Percentiles rank a stretch among this genome's conserved stretches.
These are phyloP conservation scores for Forbesichthys papilliferus DNA, from an alignment of 2,113 vertebrate genomes.

Conservation along the genomic window DNA sequence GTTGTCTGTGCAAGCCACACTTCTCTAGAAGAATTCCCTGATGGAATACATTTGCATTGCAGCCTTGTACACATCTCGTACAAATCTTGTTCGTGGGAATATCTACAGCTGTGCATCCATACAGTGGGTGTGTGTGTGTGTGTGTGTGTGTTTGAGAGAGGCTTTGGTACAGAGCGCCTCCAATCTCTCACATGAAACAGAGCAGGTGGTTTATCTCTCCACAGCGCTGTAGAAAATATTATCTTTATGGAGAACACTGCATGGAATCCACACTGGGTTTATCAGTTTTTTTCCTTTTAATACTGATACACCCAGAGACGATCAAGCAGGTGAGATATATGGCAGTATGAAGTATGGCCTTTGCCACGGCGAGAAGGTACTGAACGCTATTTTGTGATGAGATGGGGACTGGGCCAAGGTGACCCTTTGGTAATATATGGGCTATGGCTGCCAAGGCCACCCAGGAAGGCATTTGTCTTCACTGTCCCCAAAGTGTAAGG, in stretches of 20 bases:
- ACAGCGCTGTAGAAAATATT: slow-evolving; percentile 41
- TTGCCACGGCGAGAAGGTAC: slow-evolving; percentile 60
- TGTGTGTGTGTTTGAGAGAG: slow-evolving; percentile 2
- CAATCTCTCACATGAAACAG: slow-evolving; percentile 41
- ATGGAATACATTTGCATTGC: too few relatives aligned
- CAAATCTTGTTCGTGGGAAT: not conserved
- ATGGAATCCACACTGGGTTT: slow-evolving; percentile 51
- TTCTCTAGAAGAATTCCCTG: too few relatives aligned
- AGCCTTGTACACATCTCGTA: not conserved
- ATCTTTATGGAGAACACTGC: slow-evolving; percentile 38
- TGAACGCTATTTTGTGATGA: slow-evolving; percentile 72
- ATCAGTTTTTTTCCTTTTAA: slow-evolving; percentile 60
- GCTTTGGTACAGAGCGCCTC: slow-evolving; percentile 4
- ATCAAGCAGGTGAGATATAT: slow-evolving; percentile 57
- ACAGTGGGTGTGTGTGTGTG: not conserved
- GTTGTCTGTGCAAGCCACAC: too few relatives aligned
- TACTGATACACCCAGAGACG: slow-evolving; percentile 58
- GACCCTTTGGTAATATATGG: slow-evolving; percentile 76
- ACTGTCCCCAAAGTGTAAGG: slow-evolving; percentile 65
- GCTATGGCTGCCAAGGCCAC: slow-evolving; percentile 71
- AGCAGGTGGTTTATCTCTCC: slow-evolving; percentile 40
- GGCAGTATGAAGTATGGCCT: slow-evolving; percentile 63
- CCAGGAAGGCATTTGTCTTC: slow-evolving; percentile 78
- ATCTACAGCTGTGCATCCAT: not conserved
- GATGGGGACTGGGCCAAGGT: slow-evolving; percentile 72